phyloP scores from a whole-genome alignment of 2,113 vertebrate genomes.

The Chlamydotis undulata region DNA sequence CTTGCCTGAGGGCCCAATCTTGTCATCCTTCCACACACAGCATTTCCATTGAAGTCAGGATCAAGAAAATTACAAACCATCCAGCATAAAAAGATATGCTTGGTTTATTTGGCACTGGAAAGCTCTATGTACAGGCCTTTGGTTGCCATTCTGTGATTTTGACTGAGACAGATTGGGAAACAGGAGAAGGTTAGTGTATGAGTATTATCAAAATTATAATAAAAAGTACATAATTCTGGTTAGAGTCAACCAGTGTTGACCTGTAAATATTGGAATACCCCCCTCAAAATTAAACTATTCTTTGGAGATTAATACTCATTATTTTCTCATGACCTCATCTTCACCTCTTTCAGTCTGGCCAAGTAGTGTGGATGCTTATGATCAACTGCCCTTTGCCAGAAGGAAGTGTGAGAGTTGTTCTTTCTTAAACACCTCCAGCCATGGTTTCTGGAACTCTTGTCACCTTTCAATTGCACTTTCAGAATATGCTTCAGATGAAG shows the following conservation, averaged over 20 bases:
- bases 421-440: background rate
- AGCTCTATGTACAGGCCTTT: background rate
- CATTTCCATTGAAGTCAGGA: constrained; percentile 70
- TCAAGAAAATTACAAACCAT: constrained; percentile 68
- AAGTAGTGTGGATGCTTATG: background rate
- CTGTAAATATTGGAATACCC: background rate
- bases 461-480: background rate
- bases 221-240: background rate
- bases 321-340: constrained; percentile 1
- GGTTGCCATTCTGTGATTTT: constrained; percentile 6
- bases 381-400: background rate
- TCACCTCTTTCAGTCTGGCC: background rate
- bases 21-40: constrained; percentile 68
- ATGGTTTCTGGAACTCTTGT: background rate
- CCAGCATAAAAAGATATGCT: constrained; percentile 55
- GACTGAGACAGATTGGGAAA: background rate
- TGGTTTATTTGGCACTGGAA: constrained; percentile 57
- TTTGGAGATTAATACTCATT: background rate
- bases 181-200: background rate
- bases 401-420: background rate
- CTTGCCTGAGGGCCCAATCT: constrained; percentile 61
- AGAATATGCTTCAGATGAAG: background rate
- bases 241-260: background rate
- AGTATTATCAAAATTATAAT: background rate
- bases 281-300: background rate